Evolutionary conservation across 2,888 invertebrate species (phyloP), one percentile per base, ranked within the genome.

Genomic region (Alsophila aescularia): DNA sequence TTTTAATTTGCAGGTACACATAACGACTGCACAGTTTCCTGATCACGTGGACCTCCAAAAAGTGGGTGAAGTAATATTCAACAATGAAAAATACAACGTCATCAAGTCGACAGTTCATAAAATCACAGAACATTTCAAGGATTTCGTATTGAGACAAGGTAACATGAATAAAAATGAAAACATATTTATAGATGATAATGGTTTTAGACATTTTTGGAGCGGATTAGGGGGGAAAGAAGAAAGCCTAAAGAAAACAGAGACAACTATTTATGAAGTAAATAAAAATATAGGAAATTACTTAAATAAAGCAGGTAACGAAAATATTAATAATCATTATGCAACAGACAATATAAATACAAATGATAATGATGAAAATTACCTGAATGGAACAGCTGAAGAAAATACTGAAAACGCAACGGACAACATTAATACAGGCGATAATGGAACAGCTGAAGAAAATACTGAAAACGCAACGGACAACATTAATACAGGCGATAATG

Each of bases 161-260:
- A 72, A 57, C 9, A 47, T 40, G 12, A 49, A 48, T 0, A 51
- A 66, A 1, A 64, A 68, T 0, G 67, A 70, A 15, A 73, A 73
- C 52, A 27, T 86, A 9, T 83, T 81, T 48, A 45, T 87, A 0
- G 88, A 88, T 44, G 64, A 70, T 5, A 82, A 85, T 52, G 85
- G 88, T 0, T 75, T 86, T 1, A 70, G 85, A 54, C 89, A 89
- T 66, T 67, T 58, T 18, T 90, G 90, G 90, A 69, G 62, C 42
- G 73, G 75, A 1, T 66, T 83, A 4, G 37, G 12, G 16, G 2
- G 6, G 16, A 55, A 41, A 32, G 67, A 73, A 13, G 36, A 67
- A 7, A 72, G 61, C 57, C 63, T 75, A 6, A 71, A 80, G 49
- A 82, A 79, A 59, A 58, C 73, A 34, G 67, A 69, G n/a, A 13